A percentile compares a stretch with the other conserved stretches of the same genome.
phyloP scores from a whole-genome alignment of 2,888 invertebrate species.

The Anticlea derivata region DNA sequence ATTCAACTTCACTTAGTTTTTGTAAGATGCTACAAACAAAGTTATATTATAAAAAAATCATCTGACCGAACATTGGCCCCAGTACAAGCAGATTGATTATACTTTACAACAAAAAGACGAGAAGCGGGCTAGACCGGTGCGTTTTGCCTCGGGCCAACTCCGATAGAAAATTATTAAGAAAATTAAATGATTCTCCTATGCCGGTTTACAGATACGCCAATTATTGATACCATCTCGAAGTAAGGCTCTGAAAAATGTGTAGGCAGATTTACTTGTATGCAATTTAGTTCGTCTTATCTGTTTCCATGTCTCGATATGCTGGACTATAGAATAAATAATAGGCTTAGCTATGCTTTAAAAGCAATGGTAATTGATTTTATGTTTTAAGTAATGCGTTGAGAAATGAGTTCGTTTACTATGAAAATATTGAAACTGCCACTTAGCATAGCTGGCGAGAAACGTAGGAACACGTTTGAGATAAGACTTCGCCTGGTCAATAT shows the following conservation, averaged over 20 bases:
- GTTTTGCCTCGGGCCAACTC: conserved; percentile 60
- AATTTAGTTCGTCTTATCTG: conserved; percentile 54
- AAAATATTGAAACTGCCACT: conserved; percentile 34
- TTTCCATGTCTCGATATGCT: conserved; percentile 38
- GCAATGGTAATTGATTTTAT: conserved; percentile 72
- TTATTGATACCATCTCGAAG: conserved; percentile 76
- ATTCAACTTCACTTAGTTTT: not conserved
- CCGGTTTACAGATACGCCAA: conserved; percentile 78
- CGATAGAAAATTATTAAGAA: conserved; percentile 83
- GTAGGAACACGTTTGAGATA: conserved; percentile 29
- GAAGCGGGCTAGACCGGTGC: conserved; percentile 58
- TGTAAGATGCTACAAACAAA: conserved; percentile 4
- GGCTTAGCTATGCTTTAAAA: conserved; percentile 49
- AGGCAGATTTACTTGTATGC: conserved; percentile 53
- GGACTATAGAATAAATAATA: conserved; percentile 27
- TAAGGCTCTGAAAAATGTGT: conserved; percentile 71
- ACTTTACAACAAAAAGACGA: conserved; percentile 71
- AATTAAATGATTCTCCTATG: conserved; percentile 81
- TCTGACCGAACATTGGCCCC: conserved; percentile 44
- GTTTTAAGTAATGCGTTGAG: conserved; percentile 52
- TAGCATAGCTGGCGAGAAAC: conserved; percentile 29
- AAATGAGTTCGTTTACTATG: conserved; percentile 40
- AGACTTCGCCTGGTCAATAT: conserved; percentile 21
- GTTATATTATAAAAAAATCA: conserved; percentile 18
- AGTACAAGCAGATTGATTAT: conserved; percentile 75